These are phyloP conservation scores for Taenioides sp. DNA, from an alignment of 2,797 vertebrate species.

Conservation along the genomic window DNA sequence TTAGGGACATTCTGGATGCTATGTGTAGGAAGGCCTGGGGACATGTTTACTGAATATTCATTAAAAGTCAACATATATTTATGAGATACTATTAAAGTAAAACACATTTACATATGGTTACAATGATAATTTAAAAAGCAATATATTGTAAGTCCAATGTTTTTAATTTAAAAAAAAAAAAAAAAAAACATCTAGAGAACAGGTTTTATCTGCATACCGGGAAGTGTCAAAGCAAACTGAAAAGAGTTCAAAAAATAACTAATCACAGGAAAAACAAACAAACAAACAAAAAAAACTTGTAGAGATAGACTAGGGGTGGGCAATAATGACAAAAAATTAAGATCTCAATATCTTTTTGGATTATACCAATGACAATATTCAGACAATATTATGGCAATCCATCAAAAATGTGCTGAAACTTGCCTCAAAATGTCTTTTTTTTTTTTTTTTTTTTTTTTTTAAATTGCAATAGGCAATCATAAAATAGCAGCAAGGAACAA, in stretches of 20 bases:
- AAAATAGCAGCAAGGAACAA: not conserved
- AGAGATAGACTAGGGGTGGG: not conserved
- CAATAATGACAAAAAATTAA: not conserved
- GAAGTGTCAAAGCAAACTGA: not conserved
- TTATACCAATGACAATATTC: not conserved
- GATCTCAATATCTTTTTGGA: not conserved
- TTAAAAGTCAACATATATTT: slow-evolving; percentile 3
- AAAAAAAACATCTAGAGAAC: not conserved
- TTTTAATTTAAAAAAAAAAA: not conserved
- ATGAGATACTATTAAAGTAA: not conserved
- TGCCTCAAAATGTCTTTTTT: no score
- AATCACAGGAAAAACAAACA: not conserved
- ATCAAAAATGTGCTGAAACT: no score
- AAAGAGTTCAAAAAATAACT: not conserved
- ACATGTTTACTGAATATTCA: slow-evolving; percentile 17
- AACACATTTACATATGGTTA: not conserved
- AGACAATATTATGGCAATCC: not conserved
- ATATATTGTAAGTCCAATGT: not conserved
- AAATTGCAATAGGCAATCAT: not conserved
- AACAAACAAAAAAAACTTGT: not conserved
- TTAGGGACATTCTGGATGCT: slow-evolving; percentile 14
- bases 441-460: not conserved
- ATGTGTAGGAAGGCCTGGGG: slow-evolving; percentile 11
- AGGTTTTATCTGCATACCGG: not conserved
- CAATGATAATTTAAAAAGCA: not conserved